phyloP scores from a whole-genome alignment of 2,888 invertebrate species.

The Clitarchus hookeri region DNA sequence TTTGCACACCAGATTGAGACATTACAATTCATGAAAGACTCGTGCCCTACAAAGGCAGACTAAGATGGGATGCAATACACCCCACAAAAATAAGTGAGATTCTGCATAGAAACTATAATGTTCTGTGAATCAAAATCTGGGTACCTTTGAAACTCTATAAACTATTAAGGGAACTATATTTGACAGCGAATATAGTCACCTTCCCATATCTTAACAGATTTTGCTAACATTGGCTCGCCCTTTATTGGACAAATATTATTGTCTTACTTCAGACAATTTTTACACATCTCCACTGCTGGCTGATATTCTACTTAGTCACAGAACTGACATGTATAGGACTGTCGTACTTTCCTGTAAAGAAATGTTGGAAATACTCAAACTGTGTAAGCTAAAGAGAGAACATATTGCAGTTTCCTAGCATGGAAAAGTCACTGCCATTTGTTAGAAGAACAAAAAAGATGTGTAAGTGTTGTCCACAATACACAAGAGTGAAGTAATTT shows the following conservation, averaged over 20 bases:
- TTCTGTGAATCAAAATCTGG: conserved; percentile 4
- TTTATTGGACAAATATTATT: not conserved
- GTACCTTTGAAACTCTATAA: not conserved
- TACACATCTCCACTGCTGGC: conserved; percentile 11
- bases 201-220: too few species aligned
- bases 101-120: not conserved
- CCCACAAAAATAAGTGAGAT: not conserved
- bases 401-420: not conserved
- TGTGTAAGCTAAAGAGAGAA: not conserved
- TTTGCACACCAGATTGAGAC: too few species aligned
- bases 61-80: too few species aligned
- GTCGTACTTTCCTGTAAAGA: not conserved
- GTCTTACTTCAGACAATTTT: not conserved
- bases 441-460: conserved; percentile 18
- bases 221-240: not conserved
- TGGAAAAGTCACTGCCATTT: conserved; percentile 2
- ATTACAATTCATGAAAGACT: too few species aligned
- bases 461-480: not conserved
- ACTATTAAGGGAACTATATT: too few species aligned
- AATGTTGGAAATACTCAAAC: not conserved
- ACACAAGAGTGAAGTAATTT: not conserved
- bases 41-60: too few species aligned
- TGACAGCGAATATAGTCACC: not conserved
- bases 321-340: conserved; percentile 9
- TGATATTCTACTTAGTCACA: not conserved